phyloP scores from a whole-genome alignment of 2,113 vertebrate genomes.

The crab-eating macaque (Macaca fascicularis) region DNA sequence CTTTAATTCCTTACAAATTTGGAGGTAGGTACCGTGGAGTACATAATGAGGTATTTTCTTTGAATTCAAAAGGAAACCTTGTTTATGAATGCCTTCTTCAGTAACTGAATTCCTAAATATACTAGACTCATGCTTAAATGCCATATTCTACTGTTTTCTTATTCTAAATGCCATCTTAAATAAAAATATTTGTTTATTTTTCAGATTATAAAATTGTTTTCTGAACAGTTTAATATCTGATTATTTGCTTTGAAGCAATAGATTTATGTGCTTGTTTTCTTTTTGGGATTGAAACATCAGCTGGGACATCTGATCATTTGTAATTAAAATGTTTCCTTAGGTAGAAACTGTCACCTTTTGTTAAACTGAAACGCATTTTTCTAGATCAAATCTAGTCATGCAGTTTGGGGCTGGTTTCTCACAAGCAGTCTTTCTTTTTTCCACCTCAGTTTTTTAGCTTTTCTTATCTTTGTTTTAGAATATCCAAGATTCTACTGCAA shows the following conservation, averaged over 20 bases:
- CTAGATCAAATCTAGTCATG: background rate
- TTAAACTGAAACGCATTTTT: background rate
- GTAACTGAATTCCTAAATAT: constrained; percentile 11
- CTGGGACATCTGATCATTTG: background rate
- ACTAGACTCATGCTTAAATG: background rate
- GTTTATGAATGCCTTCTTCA: background rate
- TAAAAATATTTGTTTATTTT: constrained; percentile 6
- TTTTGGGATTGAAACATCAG: background rate
- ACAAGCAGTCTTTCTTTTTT: background rate
- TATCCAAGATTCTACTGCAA: constrained; percentile 75
- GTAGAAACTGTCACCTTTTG: background rate
- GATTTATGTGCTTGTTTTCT: background rate
- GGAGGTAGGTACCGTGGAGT: background rate
- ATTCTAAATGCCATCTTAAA: background rate
- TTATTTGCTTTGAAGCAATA: background rate
- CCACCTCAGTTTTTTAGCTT: background rate
- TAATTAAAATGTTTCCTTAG: constrained; percentile 16
- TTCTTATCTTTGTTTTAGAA: constrained; percentile 76
- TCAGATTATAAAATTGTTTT: background rate
- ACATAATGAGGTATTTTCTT: background rate
- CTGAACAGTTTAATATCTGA: background rate
- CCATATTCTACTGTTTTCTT: background rate
- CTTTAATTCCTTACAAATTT: background rate
- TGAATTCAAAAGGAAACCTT: constrained; percentile 3
- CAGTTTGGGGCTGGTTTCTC: constrained; percentile 23